Evolutionary conservation across 1,140 invertebrate genomes (phyloP).

Genomic region (Drosophila quadrilineata): DNA sequence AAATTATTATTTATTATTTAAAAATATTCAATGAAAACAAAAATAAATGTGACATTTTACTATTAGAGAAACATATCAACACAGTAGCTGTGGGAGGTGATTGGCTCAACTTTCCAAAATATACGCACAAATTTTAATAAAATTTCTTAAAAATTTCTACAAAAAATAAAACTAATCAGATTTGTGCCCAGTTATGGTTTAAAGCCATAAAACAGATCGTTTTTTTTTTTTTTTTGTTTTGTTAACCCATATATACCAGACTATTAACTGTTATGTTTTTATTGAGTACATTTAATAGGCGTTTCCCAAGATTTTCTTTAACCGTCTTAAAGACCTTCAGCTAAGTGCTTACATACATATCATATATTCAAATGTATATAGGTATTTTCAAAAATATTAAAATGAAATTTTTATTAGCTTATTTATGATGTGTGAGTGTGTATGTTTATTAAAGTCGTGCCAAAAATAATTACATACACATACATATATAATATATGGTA

Average conservation of each 20-base stretch:
- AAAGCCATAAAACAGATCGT: constrained; percentile 7
- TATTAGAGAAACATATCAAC: constrained; percentile 53
- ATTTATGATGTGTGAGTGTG: constrained; percentile 34
- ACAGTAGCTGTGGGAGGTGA: constrained; percentile 33
- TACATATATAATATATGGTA: no score
- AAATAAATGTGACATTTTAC: constrained; percentile 31
- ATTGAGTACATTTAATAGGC: constrained; percentile 12
- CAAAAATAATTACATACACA: constrained; percentile 2
- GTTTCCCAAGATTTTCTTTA: constrained; percentile 11
- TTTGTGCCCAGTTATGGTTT: constrained; percentile 24
- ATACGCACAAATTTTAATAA: neutral
- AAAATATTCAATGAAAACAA: constrained; percentile 44
- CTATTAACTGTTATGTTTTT: constrained; percentile 1
- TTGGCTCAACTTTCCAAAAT: constrained; percentile 41
- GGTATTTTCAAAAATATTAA: constrained; percentile 13
- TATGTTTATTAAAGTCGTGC: constrained; percentile 24
- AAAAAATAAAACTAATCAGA: constrained; percentile 19
- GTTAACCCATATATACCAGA: neutral
- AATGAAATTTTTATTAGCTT: constrained; percentile 19
- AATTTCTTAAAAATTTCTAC: neutral
- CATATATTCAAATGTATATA: no score
- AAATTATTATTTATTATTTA: no score
- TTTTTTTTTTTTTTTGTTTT: no score
- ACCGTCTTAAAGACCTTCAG: constrained; percentile 12
- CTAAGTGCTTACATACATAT: constrained; percentile 9